Evolutionary conservation across 2,888 invertebrate species (phyloP), one percentile per base, ranked within the genome.

Genomic region (Strigamia transsilvanica): DNA sequence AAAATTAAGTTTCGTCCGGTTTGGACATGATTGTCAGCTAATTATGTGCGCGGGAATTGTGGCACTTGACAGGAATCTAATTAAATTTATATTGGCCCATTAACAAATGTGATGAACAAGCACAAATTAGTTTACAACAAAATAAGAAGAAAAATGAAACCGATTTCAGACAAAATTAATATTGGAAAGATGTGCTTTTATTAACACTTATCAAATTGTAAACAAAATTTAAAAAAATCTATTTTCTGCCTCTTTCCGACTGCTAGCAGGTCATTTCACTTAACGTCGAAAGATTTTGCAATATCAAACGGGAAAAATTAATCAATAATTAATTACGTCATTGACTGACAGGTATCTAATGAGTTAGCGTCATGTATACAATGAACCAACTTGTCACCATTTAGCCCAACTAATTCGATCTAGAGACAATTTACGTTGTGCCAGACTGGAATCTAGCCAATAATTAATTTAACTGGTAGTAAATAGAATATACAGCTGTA

Each of bases 11-110:
- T 66, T 66, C 61, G 61, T 66, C 61, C 61, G 23, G 18, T 18
- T 66, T 21, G 61, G 61, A 66, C 61, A 66, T 66, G 61, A 66
- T 66, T 66, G 61, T 66, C 61, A 66, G 61, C 61, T 66, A 66
- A 66, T 66, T 66, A 23, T 66, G 61, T 66, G 61, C 12, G 61
- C 61, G 61, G 61, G 61, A 66, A 66, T 66, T 66, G 61, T 66
- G 61, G 61, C 61, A 66, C 61, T 66, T 66, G 61, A 66, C 61
- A 66, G 61, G 61, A 66, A 18, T 66, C 61, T 66, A 66, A 66
- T 66, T 66, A 66, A 66, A 66, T 66, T 66, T 66, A 66, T 66
- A 66, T 66, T 66, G 61, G 61, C 61, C 61, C 61, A 66, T 66
- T 66, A 66, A 66, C 61, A 66, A 66, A 7, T 66, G 61, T 66